Base-by-base conservation (phyloP, 2,888 invertebrate genomes). In the Tryphoninae sp. region DNA sequence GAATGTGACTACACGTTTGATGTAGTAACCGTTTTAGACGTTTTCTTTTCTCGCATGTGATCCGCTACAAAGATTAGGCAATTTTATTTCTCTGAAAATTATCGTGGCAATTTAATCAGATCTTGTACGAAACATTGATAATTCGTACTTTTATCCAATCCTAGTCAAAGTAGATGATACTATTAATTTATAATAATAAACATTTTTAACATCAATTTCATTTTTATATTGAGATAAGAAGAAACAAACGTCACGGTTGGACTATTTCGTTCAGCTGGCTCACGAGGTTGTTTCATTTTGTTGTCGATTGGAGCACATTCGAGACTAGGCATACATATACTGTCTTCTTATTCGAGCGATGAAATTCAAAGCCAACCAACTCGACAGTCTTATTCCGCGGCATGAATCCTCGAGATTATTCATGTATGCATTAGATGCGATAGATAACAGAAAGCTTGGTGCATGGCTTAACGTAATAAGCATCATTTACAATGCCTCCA, bases 341-440 rank as follows among this genome's bases (percentile, higher is more conserved):
- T 45, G 61, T 53, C 26, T 42, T n/a, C 13, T 4, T 7, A 19
- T 23, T 23, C 51, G 26, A 23, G 26, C 40, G 22, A 23, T 26
- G 33, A 45, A 22, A 74, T 45, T 11, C 40, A 9, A 26, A 7
- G n/a, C 40, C 62, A 33, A 40, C 40, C 7, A 16, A 72, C 76
- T 76, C 45, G 51, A 53, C 61, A 49, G 59, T 62, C 61, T 51
- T 58, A 71, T 45, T 42, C 42, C 33, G 33, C 33, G 58, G 62
- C 68, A 76, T 82, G 62, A 82, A 82, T 79, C 69, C 76, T 76
- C 61, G 55, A 76, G 62, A 75, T 73, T 79, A 78, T 82, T 82
- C 82, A 76, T 73, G 73, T 79, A 77, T 82, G 72, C 79, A 76
- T 79, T 67, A 79, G 61, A 62, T 69, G 59, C 68, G 53, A 79